Percentiles rank a stretch among this genome's conserved stretches.
Evolutionary conservation across 2,888 invertebrate species (phyloP).

Genomic region (Drosophila sordidula): DNA sequence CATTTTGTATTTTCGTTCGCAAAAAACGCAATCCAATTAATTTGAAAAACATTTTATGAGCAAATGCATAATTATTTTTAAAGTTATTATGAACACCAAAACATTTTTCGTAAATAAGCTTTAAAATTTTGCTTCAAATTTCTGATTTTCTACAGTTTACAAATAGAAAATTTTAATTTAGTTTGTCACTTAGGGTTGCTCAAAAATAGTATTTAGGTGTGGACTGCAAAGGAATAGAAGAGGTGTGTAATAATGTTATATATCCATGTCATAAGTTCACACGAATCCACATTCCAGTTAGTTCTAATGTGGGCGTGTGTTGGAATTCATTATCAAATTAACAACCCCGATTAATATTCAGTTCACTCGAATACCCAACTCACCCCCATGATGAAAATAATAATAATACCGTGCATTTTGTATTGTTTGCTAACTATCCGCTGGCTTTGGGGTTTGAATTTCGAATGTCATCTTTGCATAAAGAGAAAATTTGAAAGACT

Average conservation of each 20-base stretch:
- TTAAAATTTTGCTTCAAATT: background rate
- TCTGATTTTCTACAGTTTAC: no score
- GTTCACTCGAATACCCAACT: background rate
- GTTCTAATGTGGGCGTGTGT: background rate
- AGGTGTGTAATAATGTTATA: background rate
- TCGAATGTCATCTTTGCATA: background rate
- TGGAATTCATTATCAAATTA: constrained; percentile 18
- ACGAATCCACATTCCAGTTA: constrained; percentile 18
- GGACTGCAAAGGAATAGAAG: no score
- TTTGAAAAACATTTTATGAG: constrained; percentile 31
- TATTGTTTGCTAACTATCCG: constrained; percentile 1
- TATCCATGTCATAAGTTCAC: constrained; percentile 26
- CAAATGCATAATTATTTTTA: constrained; percentile 14
- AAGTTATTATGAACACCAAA: constrained; percentile 2
- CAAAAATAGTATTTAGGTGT: no score
- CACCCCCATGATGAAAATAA: background rate
- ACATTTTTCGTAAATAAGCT: background rate
- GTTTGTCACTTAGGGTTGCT: no score
- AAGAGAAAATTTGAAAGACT: background rate
- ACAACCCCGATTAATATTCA: constrained; percentile 17
- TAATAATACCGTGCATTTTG: background rate
- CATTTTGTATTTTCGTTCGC: constrained; percentile 7
- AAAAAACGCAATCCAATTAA: constrained; percentile 16
- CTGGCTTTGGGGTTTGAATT: background rate
- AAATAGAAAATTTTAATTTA: no score